Conservation (phyloP, 2,888 invertebrate genomes). For the Cryptops parisi region DNA sequence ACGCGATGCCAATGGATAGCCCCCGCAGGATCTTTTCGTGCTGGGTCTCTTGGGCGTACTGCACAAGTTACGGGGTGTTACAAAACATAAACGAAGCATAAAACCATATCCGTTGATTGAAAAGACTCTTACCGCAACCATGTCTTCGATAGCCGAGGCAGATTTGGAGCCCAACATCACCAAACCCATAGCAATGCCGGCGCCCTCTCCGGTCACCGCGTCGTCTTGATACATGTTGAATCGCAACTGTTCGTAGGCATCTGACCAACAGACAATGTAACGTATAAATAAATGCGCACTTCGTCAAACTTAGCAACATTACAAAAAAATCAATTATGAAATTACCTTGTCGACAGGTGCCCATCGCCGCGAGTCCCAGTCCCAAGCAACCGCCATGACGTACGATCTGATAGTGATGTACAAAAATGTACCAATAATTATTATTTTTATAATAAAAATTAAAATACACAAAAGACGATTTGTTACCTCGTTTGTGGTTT, state of each 20-base stretch:
- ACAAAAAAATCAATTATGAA: not conserved
- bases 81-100: not conserved
- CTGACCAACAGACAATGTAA: slow-evolving; percentile 43
- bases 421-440: not conserved
- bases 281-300: too few relatives aligned
- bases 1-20: slow-evolving; percentile 86
- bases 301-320: not conserved
- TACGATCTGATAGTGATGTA: slow-evolving; percentile 62
- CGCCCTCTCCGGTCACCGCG: slow-evolving; percentile 97
- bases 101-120: not conserved
- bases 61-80: too few relatives aligned
- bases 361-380: slow-evolving; percentile 94
- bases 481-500: slow-evolving; percentile 75
- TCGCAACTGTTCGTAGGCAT: slow-evolving; percentile 92
- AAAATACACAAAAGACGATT: not conserved
- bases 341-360: slow-evolving; percentile 57
- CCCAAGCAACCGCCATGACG: slow-evolving; percentile 96
- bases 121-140: slow-evolving; percentile 57
- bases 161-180: slow-evolving; percentile 96
- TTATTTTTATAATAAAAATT: not conserved
- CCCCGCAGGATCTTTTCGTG: slow-evolving; percentile 98
- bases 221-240: slow-evolving; percentile 97
- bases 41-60: slow-evolving; percentile 87
- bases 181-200: slow-evolving; percentile 98
- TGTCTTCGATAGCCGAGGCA: slow-evolving; percentile 75